These are phyloP conservation scores for Mechanitis mazaeus DNA, from an alignment of 2,888 invertebrate species.

Conservation along the genomic window DNA sequence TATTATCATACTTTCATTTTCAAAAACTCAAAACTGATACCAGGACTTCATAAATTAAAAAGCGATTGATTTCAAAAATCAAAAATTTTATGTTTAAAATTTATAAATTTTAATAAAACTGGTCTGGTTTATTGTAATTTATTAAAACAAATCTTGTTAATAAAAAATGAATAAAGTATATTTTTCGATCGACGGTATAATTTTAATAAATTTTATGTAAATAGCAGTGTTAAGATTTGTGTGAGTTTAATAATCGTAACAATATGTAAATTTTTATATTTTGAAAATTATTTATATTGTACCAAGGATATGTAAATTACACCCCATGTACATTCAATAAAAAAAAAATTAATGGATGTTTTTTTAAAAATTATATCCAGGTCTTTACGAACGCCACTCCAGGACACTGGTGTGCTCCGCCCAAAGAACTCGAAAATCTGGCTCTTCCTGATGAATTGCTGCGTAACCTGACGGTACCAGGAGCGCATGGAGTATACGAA, in stretches of 20 bases:
- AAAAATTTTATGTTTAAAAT: not conserved
- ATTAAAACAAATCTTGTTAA: not conserved
- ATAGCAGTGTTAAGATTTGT: not conserved
- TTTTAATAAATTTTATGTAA: not conserved
- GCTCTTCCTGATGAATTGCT: slow-evolving; percentile 66
- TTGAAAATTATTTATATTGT: no score
- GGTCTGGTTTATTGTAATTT: no score
- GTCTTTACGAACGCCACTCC: slow-evolving; percentile 83
- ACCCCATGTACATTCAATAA: not conserved
- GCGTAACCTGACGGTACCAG: slow-evolving; percentile 73
- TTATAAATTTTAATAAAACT: not conserved
- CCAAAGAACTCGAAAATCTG: slow-evolving; percentile 68
- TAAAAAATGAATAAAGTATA: no score
- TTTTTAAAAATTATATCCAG: slow-evolving; percentile 43
- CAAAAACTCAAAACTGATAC: not conserved
- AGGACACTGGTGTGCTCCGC: slow-evolving; percentile 80
- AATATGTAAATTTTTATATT: no score
- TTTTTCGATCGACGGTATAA: no score
- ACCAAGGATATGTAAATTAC: no score
- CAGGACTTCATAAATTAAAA: not conserved
- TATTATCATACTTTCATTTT: not conserved
- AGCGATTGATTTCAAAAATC: not conserved
- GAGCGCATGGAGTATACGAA: slow-evolving; percentile 60
- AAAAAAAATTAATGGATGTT: not conserved
- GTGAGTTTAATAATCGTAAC: not conserved